Evolutionary conservation across 2,888 invertebrate genomes (phyloP), one percentile per base, ranked within the genome.

Genomic region (Diogma glabrata): DNA sequence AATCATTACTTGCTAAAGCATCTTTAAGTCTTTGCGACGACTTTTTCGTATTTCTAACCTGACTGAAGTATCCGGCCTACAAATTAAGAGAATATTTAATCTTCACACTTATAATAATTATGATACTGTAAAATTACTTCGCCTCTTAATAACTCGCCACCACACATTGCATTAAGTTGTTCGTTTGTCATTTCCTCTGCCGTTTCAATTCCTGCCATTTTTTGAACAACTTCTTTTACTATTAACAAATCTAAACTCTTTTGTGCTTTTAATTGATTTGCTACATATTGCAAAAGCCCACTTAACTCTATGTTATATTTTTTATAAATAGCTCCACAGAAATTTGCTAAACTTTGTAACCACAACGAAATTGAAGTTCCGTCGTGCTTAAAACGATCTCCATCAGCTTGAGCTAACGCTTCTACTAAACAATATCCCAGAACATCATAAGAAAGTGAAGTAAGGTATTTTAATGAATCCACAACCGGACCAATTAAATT

Each of bases 131-230:
- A n/a, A n/a, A n/a, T 64, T 71, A 91, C 93, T 79, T 99, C 97
- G 61, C 90, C 88, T 64, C 91, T 83, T 3, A 99, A 75, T 47
- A 95, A 72, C 71, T 99, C 97, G 1, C 99, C 99, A 8, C 99
- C 99, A 51, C 90, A 86, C 84, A 97, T 88, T 1, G 97, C 96
- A 64, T 93, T 92, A 51, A 99, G 71, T 65, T 99, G 97, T 62
- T 97, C 96, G 19, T 85, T 77, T 0, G 97, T 99, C 77, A 96
- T 86, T 71, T 95, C 95, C 66, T 95, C 94, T 1, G 87, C 87
- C 1, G 95, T 87, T 72, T 99, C 99, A 51, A 99, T 92, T 2
- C 99, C 99, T 1, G 95, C 92, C 97, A 99, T 99, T 75, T 96
- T 97, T 72, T 95, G 93, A 40, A 99, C 91, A 58, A 99, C 88